Conservation (phyloP, 2,797 vertebrate species). For the Schizothorax lantsangensis region DNA sequence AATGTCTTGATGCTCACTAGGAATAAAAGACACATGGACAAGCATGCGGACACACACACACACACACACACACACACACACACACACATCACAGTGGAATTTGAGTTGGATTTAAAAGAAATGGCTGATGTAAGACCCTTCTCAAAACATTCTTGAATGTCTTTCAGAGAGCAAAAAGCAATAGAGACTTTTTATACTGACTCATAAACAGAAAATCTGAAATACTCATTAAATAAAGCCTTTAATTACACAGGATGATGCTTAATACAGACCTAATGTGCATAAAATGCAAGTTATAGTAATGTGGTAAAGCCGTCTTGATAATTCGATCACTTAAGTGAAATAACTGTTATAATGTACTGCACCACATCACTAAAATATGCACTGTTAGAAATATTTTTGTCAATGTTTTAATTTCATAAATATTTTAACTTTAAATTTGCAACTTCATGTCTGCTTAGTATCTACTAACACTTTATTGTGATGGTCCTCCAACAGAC, state of each 20-base stretch:
- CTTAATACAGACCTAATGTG: neutral
- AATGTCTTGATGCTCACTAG: conserved; percentile 23
- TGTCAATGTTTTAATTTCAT: neutral
- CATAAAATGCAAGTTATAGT: neutral
- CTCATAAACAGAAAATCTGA: conserved; percentile 13
- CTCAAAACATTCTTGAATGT: neutral
- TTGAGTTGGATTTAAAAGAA: neutral
- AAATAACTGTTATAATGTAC: neutral
- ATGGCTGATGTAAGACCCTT: conserved; percentile 21
- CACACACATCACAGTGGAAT: neutral
- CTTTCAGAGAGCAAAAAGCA: neutral
- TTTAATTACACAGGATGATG: neutral
- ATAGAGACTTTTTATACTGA: conserved; percentile 7
- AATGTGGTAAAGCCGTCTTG: neutral
- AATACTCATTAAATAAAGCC: conserved; percentile 3
- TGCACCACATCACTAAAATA: neutral
- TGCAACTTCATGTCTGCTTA: no score
- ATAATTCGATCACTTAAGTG: neutral
- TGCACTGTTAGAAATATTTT: neutral
- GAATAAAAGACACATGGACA: conserved; percentile 22
- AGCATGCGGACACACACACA: conserved; percentile 62
- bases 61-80: neutral
- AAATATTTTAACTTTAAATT: neutral
- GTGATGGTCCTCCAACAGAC: no score
- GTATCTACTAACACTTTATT: no score